Percentiles rank a stretch among this genome's conserved stretches.
phyloP scores from a whole-genome alignment of 2,888 invertebrate genomes.

The Caenorhabditis sp. region DNA sequence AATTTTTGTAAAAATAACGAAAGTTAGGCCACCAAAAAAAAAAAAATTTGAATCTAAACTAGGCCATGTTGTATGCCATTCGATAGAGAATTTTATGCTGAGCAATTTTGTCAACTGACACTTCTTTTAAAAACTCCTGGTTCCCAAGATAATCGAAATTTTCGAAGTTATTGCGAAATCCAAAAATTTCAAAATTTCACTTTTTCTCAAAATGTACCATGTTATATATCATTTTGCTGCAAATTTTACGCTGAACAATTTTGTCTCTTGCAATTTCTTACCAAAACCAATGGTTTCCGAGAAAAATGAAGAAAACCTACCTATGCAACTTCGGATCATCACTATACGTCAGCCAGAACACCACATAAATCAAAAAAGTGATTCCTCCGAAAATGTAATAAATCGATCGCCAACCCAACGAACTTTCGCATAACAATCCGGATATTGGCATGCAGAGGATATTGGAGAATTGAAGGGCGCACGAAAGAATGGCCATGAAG shows the following conservation, averaged over 20 bases:
- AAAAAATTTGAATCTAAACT: background rate
- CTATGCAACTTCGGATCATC: constrained; percentile 67
- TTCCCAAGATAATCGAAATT: background rate
- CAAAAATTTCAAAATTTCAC: background rate
- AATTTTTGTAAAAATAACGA: background rate
- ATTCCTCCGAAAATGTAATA: constrained; percentile 61
- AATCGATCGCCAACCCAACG: constrained; percentile 60
- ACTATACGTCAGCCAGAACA: constrained; percentile 63
- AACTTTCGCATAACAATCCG: constrained; percentile 59
- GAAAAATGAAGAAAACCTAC: constrained; percentile 14
- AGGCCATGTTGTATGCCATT: too few species aligned
- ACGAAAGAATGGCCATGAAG: constrained; percentile 66
- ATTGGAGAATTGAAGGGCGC: constrained; percentile 58
- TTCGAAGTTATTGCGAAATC: background rate
- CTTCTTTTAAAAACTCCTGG: too few species aligned
- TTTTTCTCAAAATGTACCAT: background rate
- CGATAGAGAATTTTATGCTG: too few species aligned
- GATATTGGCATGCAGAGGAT: constrained; percentile 63
- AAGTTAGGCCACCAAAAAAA: constrained; percentile 3
- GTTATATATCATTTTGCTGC: too few species aligned
- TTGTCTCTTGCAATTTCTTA: too few species aligned
- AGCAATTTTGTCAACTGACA: too few species aligned
- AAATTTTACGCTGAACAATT: too few species aligned
- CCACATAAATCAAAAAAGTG: constrained; percentile 53
- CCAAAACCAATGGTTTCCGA: background rate